Conservation (phyloP, 1,140 invertebrate genomes). For the Brachionus rotundiformis region DNA sequence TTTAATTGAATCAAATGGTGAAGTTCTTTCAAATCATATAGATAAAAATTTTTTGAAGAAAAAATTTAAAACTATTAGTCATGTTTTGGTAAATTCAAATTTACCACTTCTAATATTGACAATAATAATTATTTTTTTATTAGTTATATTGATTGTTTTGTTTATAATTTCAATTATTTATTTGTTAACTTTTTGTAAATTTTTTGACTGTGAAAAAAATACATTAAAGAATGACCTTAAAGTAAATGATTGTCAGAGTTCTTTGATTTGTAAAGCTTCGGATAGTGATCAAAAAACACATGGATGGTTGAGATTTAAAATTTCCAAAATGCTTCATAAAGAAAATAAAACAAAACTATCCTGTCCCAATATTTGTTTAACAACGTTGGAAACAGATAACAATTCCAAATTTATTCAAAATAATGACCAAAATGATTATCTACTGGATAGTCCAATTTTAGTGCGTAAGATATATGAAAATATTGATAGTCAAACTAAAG, state of each 20-base stretch:
- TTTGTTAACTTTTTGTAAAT: constrained; percentile 23
- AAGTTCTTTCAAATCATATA: background rate
- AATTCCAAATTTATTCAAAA: constrained; percentile 36
- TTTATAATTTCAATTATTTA: constrained; percentile 32
- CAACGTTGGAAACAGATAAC: background rate
- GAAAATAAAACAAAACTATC: background rate
- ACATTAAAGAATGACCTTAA: background rate
- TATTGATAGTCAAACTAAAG: background rate
- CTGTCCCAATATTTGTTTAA: background rate
- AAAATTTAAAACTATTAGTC: constrained; percentile 15
- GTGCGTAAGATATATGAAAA: constrained; percentile 16
- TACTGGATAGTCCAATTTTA: constrained; percentile 44
- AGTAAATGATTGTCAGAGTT: constrained; percentile 20
- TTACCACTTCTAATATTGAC: constrained; percentile 13
- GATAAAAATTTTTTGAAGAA: background rate
- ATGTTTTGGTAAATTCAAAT: background rate
- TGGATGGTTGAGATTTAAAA: constrained; percentile 23
- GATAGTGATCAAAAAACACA: background rate
- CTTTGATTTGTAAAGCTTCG: background rate
- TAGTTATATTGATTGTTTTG: constrained; percentile 7
- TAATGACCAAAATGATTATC: constrained; percentile 39
- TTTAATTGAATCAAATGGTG: background rate
- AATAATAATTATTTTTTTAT: constrained; percentile 25
- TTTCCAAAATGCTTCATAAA: background rate
- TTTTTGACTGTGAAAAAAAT: constrained; percentile 33